Base-by-base conservation (phyloP, 1,140 invertebrate genomes). In the Mycetomoellerius zeteki region DNA sequence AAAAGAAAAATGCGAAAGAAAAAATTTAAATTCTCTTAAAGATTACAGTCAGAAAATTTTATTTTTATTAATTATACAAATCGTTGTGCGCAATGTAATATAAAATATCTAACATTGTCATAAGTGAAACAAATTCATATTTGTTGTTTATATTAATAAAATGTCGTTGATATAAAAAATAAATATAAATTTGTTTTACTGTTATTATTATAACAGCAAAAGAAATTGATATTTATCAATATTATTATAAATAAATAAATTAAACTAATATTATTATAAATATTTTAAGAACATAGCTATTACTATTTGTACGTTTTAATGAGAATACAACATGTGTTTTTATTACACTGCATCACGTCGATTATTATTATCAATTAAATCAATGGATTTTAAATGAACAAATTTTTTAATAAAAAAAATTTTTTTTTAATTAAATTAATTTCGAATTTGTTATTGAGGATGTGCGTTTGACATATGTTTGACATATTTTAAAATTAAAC, bases 141-240 rank as follows among this genome's bases (percentile, higher is more conserved):
- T 58, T 73, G 47, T 73, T 1, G 50, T 27, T 27, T 3, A 84
- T 75, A 27, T 84, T 37, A 33, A 73, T 75, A 10, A 75, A 27
- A 5, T 37, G 2, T 64, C 3, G 10, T 64, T 30, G 1, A 62
- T 62, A 62, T 62, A 0, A 7, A 64, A 64, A 0, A 19, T 64
- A 64, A 64, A 19, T 62, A 8, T 30, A 6, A 33, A 8, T 64
- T 50, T 50, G 47, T 50, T 50, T 16, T 50, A 1, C 14, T 64
- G 0, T 4, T 58, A n/a, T n/a, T n/a, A n/a, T n/a, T n/a, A n/a
- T n/a, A n/a, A n/a, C n/a, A n/a, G n/a, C n/a, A n/a, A n/a, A n/a
- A n/a, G n/a, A n/a, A n/a, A n/a, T n/a, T n/a, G n/a, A n/a, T n/a
- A n/a, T n/a, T n/a, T n/a, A n/a, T n/a, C n/a, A n/a, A n/a, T n/a